Base-by-base conservation (phyloP, 37 sponge, comb jelly and placozoan species). In the Hexactinellida sp. region DNA sequence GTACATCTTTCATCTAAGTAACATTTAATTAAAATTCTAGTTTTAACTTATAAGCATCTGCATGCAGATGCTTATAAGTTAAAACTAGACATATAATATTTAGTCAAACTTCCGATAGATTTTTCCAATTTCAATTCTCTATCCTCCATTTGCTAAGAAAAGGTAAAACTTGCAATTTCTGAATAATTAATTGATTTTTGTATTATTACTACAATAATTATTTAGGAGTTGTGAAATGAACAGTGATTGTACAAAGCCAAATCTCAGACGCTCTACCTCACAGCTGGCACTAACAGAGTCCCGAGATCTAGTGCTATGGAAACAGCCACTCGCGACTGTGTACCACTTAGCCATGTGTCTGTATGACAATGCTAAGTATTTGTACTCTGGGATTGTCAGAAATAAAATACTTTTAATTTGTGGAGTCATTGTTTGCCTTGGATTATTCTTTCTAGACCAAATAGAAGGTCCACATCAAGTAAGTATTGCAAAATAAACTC, bases 391-490 rank as follows among this genome's bases (percentile, higher is more conserved):
- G 76, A 63, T 63, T 7, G 76, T n/a, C 13, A 10, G 76, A n/a
- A 63, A 63, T n/a, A 63, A 63, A 63, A 25, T 63, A 7, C 5
- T 63, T 28, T 5, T 63, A 10, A 21, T n/a, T 25, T 63, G 21
- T 63, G 76, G 76, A 63, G 13, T 63, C 13, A 10, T 63, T n/a
- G 13, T n/a, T 25, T n/a, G 3, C 1, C 3, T n/a, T 10, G 30
- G 76, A 25, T 63, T 1, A 3, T 63, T 21, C 76, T 25, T 63
- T 28, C 76, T 63, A n/a, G 76, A 63, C 76, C 3, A 63, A 21
- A 63, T 63, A 25, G 28, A 63, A 63, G 76, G 76, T 25, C 76
- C 76, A 25, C 76, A 63, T 63, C 76, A 63, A 23, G 76, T 63
- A 7, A 63, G 30, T 47, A 47, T n/a, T n/a, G n/a, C n/a, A n/a